Percentiles rank a stretch among this genome's conserved stretches.
These are phyloP conservation scores for Acleris holmiana DNA, from an alignment of 2,888 invertebrate species.

Conservation along the genomic window DNA sequence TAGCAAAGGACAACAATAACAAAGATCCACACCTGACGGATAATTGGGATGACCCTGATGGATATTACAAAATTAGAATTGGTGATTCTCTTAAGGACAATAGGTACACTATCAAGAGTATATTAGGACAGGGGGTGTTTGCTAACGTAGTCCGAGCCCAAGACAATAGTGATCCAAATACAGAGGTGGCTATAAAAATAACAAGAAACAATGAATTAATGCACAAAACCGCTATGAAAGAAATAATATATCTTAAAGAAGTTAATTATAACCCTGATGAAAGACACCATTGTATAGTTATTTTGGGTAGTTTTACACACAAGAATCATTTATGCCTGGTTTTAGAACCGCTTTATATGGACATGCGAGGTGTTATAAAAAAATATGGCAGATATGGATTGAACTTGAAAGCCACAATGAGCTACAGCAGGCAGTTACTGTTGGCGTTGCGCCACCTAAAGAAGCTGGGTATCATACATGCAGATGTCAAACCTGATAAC, in stretches of 20 bases:
- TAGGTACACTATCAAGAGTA: constrained; percentile 96
- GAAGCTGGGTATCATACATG: constrained; percentile 97
- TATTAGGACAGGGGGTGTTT: constrained; percentile 99
- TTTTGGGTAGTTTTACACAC: constrained; percentile 96
- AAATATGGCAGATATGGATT: constrained; percentile 98
- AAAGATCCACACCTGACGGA: constrained; percentile 95
- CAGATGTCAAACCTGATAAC: constrained; percentile 99
- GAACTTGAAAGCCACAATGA: constrained; percentile 97
- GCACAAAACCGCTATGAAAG: constrained; percentile 98
- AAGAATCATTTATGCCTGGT: constrained; percentile 99
- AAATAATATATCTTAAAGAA: constrained; percentile 95
- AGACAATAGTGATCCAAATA: constrained; percentile 91
- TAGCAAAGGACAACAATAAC: constrained; percentile 65
- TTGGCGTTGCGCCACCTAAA: constrained; percentile 96
- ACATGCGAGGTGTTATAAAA: constrained; percentile 94
- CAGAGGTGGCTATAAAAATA: constrained; percentile 98
- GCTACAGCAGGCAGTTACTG: constrained; percentile 97
- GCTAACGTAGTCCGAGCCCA: constrained; percentile 97
- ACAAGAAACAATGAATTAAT: constrained; percentile 99
- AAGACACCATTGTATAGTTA: constrained; percentile 96
- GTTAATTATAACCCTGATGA: constrained; percentile 98
- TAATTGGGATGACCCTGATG: constrained; percentile 99
- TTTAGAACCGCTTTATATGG: constrained; percentile 97
- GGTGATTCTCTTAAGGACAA: constrained; percentile 92
- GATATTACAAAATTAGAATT: constrained; percentile 97